Evolutionary conservation across 2,797 vertebrate genomes (phyloP).

Genomic region (Peromyscus melanophrys): DNA sequence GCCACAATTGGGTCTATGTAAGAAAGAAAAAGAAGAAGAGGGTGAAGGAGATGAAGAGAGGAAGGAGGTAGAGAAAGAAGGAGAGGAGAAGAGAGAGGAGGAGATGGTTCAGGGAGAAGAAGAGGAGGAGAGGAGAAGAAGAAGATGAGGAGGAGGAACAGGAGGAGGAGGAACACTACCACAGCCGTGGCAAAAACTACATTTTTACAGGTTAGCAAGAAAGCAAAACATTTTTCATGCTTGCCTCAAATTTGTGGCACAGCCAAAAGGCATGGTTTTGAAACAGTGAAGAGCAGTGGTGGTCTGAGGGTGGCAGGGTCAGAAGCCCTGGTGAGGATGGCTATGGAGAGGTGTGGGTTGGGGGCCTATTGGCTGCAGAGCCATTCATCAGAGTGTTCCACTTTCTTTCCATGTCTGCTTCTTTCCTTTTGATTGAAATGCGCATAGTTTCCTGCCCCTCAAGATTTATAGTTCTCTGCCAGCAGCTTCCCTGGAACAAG

Average conservation of each 20-base stretch:
- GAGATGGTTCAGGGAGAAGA: background rate
- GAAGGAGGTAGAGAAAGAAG: background rate
- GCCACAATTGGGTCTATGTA: constrained; percentile 37
- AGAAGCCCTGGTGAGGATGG: background rate
- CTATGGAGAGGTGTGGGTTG: background rate
- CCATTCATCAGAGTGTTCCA: background rate
- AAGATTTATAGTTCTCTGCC: constrained; percentile 67
- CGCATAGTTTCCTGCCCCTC: constrained; percentile 73
- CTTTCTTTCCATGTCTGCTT: constrained; percentile 4
- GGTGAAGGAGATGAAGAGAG: too few species aligned
- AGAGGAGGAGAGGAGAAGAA: background rate
- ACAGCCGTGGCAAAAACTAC: constrained; percentile 50
- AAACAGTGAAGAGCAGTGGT: background rate
- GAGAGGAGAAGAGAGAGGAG: background rate
- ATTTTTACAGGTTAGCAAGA: constrained; percentile 76
- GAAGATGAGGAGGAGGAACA: background rate
- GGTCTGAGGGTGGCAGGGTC: too few species aligned
- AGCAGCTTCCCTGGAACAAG: constrained; percentile 69
- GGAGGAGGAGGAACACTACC: background rate
- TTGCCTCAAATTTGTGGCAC: constrained; percentile 53
- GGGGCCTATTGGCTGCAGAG: background rate
- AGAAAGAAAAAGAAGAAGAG: constrained; percentile 50
- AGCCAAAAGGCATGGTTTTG: constrained; percentile 24
- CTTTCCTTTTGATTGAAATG: constrained; percentile 69
- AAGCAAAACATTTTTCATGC: constrained; percentile 74